These are phyloP conservation scores for Melanerpes aurifrons DNA, from an alignment of 2,113 vertebrate genomes.

Conservation along the genomic window DNA sequence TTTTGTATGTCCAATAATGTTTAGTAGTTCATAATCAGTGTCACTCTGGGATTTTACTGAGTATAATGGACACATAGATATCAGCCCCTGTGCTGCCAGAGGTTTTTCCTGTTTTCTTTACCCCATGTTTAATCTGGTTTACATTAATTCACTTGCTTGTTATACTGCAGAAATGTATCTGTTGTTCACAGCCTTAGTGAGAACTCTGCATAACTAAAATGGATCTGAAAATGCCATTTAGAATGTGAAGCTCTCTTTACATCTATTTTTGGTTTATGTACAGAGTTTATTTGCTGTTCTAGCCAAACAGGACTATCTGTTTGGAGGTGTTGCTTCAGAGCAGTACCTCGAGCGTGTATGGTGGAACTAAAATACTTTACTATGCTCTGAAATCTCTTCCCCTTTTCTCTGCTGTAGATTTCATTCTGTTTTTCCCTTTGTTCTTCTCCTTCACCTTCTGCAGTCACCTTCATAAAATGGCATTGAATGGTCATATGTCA, in stretches of 20 bases:
- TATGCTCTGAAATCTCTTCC: neutral
- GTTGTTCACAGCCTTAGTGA: neutral
- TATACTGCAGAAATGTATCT: neutral
- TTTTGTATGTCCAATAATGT: neutral
- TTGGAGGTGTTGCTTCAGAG: neutral
- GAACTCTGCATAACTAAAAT: neutral
- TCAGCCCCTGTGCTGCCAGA: neutral
- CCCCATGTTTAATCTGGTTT: neutral
- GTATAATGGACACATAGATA: neutral
- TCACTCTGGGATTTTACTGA: neutral
- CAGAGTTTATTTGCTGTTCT: neutral
- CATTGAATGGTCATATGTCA: neutral
- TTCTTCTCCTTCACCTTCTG: neutral
- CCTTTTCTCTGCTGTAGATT: neutral
- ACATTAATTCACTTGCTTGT: neutral
- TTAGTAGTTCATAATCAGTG: neutral
- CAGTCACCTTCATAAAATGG: constrained; percentile 42
- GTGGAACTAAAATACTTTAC: neutral
- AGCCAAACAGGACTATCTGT: neutral
- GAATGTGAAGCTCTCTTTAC: neutral
- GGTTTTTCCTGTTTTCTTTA: neutral
- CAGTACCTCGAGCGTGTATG: neutral
- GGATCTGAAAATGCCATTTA: neutral
- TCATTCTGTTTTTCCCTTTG: neutral
- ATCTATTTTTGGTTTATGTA: neutral